These are phyloP conservation scores for Melipona quadrifasciata DNA, from an alignment of 1,140 invertebrate genomes.

Conservation along the genomic window DNA sequence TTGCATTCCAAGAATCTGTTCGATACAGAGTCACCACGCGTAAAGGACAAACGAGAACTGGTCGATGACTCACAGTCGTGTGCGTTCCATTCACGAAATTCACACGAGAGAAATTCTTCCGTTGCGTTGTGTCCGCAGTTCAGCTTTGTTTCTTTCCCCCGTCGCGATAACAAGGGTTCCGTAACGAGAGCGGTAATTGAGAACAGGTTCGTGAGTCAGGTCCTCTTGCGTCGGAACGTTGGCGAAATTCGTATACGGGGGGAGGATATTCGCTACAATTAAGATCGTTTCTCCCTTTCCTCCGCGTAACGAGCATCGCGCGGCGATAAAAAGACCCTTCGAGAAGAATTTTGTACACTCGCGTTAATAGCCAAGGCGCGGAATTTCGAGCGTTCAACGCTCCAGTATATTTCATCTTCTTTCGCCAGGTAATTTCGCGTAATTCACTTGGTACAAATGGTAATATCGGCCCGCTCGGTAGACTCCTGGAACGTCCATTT, in stretches of 20 bases:
- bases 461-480: not conserved
- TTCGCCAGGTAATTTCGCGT: not conserved
- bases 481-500: not conserved
- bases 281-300: too few relatives aligned
- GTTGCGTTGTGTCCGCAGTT: not conserved
- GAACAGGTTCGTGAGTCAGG: constrained; percentile 6
- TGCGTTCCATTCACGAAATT: not conserved
- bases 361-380: not conserved
- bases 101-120: not conserved
- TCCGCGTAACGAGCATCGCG: not conserved
- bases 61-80: not conserved
- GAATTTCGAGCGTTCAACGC: not conserved
- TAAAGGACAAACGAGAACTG: not conserved
- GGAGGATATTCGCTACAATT: not conserved
- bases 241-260: not conserved
- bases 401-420: not conserved
- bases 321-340: not conserved
- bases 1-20: not conserved
- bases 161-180: not conserved
- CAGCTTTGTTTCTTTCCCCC: not conserved
- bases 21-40: too few relatives aligned
- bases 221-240: not conserved
- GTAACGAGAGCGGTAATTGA: constrained; percentile 5
- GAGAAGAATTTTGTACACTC: not conserved
- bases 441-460: not conserved